Evolutionary conservation across 2,797 vertebrate species (phyloP).

Genomic region (Fistularia commersonii): DNA sequence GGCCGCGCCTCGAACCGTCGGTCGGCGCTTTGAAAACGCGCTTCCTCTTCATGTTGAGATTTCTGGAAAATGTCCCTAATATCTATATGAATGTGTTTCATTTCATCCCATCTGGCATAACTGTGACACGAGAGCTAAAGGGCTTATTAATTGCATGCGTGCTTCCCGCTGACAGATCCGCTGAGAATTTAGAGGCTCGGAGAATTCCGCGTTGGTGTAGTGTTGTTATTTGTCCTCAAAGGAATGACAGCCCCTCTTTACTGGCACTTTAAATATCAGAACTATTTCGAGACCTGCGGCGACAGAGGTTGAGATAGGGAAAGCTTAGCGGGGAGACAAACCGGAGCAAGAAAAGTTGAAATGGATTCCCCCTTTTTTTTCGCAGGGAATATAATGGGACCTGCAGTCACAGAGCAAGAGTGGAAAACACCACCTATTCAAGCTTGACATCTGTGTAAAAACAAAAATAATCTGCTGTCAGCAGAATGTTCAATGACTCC

Average conservation of each 20-base stretch:
- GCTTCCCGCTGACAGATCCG: constrained; percentile 59
- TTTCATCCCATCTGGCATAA: constrained; percentile 19
- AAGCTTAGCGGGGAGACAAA: constrained; percentile 2
- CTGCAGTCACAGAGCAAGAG: constrained; percentile 46
- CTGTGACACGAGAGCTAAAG: constrained; percentile 51
- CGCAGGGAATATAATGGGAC: constrained; percentile 30
- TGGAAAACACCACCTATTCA: constrained; percentile 81
- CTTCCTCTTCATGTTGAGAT: constrained; percentile 35
- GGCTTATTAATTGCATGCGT: constrained; percentile 58
- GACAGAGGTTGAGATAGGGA: constrained; percentile 47
- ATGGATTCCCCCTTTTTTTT: constrained; percentile 29
- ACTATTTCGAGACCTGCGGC: constrained; percentile 56
- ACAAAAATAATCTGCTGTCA: constrained; percentile 91
- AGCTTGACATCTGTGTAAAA: constrained; percentile 86
- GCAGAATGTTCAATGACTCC: constrained; percentile 83
- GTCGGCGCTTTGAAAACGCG: constrained; percentile 41
- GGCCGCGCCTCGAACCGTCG: constrained; percentile 40
- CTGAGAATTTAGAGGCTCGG: constrained; percentile 39
- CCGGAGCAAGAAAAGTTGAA: neutral
- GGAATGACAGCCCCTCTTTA: constrained; percentile 55
- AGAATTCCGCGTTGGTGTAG: constrained; percentile 15
- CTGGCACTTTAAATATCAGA: constrained; percentile 67
- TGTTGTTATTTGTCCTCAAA: constrained; percentile 58
- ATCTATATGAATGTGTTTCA: constrained; percentile 29
- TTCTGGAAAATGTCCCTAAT: constrained; percentile 22